Evolutionary conservation across 2,113 vertebrate species (phyloP).

Genomic region (Atractosteus spatula): DNA sequence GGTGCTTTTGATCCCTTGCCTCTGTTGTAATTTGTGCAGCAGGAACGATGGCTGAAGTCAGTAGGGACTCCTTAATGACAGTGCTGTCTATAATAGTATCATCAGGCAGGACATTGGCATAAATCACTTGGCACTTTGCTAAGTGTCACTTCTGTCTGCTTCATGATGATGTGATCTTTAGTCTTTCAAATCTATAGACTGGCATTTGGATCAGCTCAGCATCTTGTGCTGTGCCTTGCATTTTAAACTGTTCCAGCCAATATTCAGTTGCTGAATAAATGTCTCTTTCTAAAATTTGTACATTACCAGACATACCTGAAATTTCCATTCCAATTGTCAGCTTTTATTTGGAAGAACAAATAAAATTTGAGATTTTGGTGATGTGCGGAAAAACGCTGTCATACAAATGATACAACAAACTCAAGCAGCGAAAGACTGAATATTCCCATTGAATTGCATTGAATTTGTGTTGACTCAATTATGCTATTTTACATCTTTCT

Average conservation of each 20-base stretch:
- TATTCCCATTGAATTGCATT: no score
- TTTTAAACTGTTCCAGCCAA: conserved; percentile 74
- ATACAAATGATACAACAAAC: not conserved
- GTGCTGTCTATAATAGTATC: conserved; percentile 83
- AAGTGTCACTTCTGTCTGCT: conserved; percentile 85
- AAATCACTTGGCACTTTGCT: conserved; percentile 84
- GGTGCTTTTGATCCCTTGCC: conserved; percentile 72
- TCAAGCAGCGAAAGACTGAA: no score
- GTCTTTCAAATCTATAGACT: conserved; percentile 86
- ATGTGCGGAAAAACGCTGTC: not conserved
- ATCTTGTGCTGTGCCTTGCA: conserved; percentile 70
- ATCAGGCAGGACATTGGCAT: conserved; percentile 82
- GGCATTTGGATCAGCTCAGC: conserved; percentile 83
- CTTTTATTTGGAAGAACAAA: not conserved
- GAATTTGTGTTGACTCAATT: no score
- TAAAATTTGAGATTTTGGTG: not conserved
- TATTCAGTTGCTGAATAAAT: conserved; percentile 68
- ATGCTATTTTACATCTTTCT: no score
- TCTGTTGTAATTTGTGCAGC: conserved; percentile 83
- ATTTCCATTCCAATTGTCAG: conserved; percentile 27
- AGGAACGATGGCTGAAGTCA: conserved; percentile 74
- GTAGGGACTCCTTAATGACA: conserved; percentile 81
- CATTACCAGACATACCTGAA: conserved; percentile 54
- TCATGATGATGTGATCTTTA: conserved; percentile 84
- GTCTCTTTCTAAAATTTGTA: conserved; percentile 61